Conservation (phyloP, 2,113 vertebrate species). For the Lanius collurio region DNA sequence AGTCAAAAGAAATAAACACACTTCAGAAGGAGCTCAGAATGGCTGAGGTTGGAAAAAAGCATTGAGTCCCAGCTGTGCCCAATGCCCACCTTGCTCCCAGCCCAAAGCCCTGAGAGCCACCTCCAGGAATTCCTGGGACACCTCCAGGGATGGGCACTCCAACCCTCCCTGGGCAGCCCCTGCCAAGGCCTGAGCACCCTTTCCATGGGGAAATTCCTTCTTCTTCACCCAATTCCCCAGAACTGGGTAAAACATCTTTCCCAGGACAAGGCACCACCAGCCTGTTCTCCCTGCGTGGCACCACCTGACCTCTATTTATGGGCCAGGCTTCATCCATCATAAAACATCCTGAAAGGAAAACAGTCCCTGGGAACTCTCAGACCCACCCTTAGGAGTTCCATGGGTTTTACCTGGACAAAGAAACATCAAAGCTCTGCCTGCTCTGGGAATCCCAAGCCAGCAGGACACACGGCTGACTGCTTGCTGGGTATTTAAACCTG, state of each 20-base stretch:
- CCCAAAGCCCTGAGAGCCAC: not conserved
- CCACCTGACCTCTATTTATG: not conserved
- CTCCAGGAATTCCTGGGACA: not conserved
- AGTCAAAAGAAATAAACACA: not conserved
- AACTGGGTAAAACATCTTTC: not conserved
- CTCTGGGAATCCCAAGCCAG: not conserved
- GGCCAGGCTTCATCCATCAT: not conserved
- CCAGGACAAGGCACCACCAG: not conserved
- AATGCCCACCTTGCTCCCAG: fast-evolving
- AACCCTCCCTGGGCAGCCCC: not conserved
- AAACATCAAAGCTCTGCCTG: not conserved
- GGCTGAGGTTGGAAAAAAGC: not conserved
- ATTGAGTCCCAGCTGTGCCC: fast-evolving
- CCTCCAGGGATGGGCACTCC: not conserved
- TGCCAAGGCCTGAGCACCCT: fast-evolving
- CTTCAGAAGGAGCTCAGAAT: not conserved
- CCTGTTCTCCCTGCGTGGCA: not conserved
- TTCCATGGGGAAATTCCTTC: not conserved
- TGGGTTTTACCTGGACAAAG: not conserved
- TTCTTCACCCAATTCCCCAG: not conserved
- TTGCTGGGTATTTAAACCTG: not conserved
- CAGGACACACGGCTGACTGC: fast-evolving
- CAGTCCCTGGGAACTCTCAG: not conserved
- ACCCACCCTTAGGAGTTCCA: not conserved
- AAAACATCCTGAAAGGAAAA: not conserved